These are phyloP conservation scores for Takifugu ocellatus DNA, from an alignment of 2,797 vertebrate genomes.

Conservation along the genomic window DNA sequence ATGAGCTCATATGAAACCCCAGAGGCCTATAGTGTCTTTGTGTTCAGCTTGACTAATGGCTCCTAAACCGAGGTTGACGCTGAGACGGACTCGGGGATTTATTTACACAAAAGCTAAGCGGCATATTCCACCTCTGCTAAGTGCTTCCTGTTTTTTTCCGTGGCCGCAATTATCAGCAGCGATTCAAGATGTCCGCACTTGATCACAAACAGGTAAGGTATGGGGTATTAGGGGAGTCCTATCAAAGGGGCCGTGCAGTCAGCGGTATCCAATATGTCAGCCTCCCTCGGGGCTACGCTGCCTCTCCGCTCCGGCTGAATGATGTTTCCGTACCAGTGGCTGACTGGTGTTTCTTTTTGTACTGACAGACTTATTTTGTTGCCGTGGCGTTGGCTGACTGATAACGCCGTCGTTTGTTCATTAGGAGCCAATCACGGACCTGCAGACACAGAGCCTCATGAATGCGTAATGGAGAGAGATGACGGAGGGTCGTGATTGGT, in stretches of 20 bases:
- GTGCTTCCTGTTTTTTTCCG: slow-evolving; percentile 13
- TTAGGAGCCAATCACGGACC: slow-evolving; percentile 71
- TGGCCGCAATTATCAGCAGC: slow-evolving; percentile 50
- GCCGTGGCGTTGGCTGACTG: slow-evolving; percentile 58
- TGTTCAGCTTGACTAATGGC: slow-evolving; percentile 54
- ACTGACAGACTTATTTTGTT: slow-evolving; percentile 64
- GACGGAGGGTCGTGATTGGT: slow-evolving; percentile 66
- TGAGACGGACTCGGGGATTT: slow-evolving; percentile 47
- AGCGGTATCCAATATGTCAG: slow-evolving; percentile 57
- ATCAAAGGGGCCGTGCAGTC: slow-evolving; percentile 46
- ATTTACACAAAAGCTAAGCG: slow-evolving; percentile 54
- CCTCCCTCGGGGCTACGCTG: slow-evolving; percentile 42
- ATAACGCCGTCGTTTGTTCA: slow-evolving; percentile 69
- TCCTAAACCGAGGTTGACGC: slow-evolving; percentile 40
- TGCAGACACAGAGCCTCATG: slow-evolving; percentile 72
- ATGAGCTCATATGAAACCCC: slow-evolving; percentile 54
- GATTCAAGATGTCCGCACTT: slow-evolving; percentile 41
- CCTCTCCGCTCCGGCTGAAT: slow-evolving; percentile 51
- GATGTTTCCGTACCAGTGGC: slow-evolving; percentile 50
- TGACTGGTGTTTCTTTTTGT: slow-evolving; percentile 62
- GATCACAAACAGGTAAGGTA: slow-evolving; percentile 38
- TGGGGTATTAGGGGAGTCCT: slow-evolving; percentile 40
- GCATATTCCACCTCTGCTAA: slow-evolving; percentile 40
- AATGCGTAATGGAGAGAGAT: slow-evolving; percentile 69
- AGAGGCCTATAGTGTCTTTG: slow-evolving; percentile 38